These are phyloP conservation scores for Sphenodon punctatus DNA, from an alignment of 2,797 vertebrate genomes.

Conservation along the genomic window DNA sequence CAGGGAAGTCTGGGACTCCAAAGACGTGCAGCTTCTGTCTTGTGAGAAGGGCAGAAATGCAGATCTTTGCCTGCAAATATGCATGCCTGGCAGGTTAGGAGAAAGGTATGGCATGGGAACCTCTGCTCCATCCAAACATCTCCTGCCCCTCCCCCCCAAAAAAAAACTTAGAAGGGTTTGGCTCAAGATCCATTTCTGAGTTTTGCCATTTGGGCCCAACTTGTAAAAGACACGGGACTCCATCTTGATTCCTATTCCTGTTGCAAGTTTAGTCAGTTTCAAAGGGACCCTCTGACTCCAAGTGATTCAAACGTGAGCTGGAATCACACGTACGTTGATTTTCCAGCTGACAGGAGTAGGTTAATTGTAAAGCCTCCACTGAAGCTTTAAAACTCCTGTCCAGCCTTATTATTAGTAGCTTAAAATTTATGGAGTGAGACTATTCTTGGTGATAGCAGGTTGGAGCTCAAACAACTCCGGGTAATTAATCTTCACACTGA, in stretches of 20 bases:
- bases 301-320: conserved; percentile 60
- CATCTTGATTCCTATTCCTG: neutral
- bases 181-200: neutral
- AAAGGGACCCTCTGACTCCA: conserved; percentile 12
- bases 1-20: too few species aligned
- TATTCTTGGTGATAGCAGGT: conserved; percentile 53
- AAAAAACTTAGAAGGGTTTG: neutral
- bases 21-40: too few species aligned
- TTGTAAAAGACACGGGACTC: neutral
- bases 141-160: neutral
- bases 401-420: conserved; percentile 68
- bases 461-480: conserved; percentile 27
- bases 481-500: conserved; percentile 38
- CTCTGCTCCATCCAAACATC: neutral
- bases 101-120: neutral
- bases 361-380: conserved; percentile 74
- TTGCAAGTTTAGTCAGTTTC: neutral
- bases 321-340: conserved; percentile 72
- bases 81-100: fast-evolving
- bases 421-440: conserved; percentile 73
- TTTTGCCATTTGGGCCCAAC: neutral
- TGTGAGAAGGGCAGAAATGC: too few species aligned
- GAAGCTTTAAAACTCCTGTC: conserved; percentile 76
- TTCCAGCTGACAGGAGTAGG: conserved; percentile 77
- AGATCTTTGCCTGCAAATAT: too few species aligned